These are phyloP conservation scores for Ooceraea biroi DNA, from an alignment of 1,140 invertebrate genomes.

Conservation along the genomic window DNA sequence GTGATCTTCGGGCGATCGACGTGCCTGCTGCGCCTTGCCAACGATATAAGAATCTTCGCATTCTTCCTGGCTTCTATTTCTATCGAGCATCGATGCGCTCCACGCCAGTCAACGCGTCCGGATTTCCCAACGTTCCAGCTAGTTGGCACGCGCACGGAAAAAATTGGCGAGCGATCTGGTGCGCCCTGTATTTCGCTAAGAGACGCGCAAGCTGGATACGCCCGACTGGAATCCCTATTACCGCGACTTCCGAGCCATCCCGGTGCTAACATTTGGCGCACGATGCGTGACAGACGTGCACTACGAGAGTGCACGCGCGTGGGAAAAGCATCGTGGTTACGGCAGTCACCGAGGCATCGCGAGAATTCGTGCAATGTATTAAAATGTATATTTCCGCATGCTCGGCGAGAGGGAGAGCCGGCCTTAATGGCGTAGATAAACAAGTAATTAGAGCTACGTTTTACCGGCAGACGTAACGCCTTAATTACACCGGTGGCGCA, in stretches of 20 bases:
- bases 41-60: constrained; percentile 62
- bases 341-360: constrained; percentile 15
- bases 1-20: constrained; percentile 61
- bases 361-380: constrained; percentile 53
- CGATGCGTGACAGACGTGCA: constrained; percentile 49
- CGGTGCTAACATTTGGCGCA: constrained; percentile 66
- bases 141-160: constrained; percentile 66
- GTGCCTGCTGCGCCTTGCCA: constrained; percentile 63
- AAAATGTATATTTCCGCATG: constrained; percentile 40
- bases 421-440: constrained; percentile 50
- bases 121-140: constrained; percentile 41
- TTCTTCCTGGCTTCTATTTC: constrained; percentile 66
- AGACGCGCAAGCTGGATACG: constrained; percentile 26
- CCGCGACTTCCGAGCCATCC: constrained; percentile 29
- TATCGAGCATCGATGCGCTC: constrained; percentile 39
- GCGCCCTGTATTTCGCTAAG: constrained; percentile 53
- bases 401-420: constrained; percentile 4
- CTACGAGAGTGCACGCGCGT: constrained; percentile 28
- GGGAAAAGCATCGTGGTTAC: constrained; percentile 17
- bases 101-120: constrained; percentile 43
- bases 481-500: constrained; percentile 43
- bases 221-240: constrained; percentile 58
- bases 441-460: constrained; percentile 54
- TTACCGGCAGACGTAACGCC: constrained; percentile 48
- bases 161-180: constrained; percentile 57